phyloP scores from a whole-genome alignment of 2,888 invertebrate species.

The Tiliacea aurago region DNA sequence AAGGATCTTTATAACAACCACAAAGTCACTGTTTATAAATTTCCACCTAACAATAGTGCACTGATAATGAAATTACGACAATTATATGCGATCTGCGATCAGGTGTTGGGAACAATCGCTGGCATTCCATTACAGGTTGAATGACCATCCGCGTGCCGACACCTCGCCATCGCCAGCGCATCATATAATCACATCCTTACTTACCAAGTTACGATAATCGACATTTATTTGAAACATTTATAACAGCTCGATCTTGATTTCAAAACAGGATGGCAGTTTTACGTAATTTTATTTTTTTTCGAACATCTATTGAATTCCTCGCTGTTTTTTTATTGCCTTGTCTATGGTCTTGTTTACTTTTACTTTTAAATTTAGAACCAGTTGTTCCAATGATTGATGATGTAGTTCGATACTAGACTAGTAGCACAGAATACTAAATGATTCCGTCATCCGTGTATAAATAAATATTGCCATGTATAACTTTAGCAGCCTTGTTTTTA shows the following conservation, averaged over 20 bases:
- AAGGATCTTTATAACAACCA: not conserved
- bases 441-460: constrained; percentile 22
- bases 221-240: constrained; percentile 14
- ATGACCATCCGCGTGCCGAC: constrained; percentile 71
- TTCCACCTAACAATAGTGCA: constrained; percentile 44
- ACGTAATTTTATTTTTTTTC: constrained; percentile 2
- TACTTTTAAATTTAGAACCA: constrained; percentile 51
- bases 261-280: constrained; percentile 8
- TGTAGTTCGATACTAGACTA: constrained; percentile 19
- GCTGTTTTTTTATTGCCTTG: constrained; percentile 14
- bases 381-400: constrained; percentile 27
- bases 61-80: constrained; percentile 66
- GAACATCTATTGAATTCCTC: constrained; percentile 10
- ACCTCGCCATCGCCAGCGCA: constrained; percentile 60
- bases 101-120: constrained; percentile 57
- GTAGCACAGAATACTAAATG: constrained; percentile 22
- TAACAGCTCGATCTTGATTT: not conserved
- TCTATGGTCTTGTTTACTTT: constrained; percentile 43
- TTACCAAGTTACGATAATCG: constrained; percentile 35
- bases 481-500: not conserved
- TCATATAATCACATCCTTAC: constrained; percentile 63
- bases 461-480: constrained; percentile 8
- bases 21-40: constrained; percentile 24
- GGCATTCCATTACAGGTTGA: constrained; percentile 74
- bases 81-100: constrained; percentile 63